Conservation (phyloP, 1,140 invertebrate species). For the Saxidomus purpurata region DNA sequence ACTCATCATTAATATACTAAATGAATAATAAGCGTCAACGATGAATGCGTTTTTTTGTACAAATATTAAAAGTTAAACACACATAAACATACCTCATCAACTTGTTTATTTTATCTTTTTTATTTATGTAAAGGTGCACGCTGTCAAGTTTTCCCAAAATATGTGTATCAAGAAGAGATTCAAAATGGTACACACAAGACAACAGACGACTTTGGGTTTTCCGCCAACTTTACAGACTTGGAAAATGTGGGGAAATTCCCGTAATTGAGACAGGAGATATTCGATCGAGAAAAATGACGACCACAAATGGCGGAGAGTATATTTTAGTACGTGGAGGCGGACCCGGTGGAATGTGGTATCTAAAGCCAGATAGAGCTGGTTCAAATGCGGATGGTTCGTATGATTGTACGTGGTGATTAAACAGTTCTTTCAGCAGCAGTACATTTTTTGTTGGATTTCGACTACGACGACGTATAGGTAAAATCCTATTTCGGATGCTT, state of each 20-base stretch:
- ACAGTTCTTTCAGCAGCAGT: neutral
- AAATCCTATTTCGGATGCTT: no score
- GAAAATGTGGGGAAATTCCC: slow-evolving; percentile 17
- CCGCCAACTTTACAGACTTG: slow-evolving; percentile 16
- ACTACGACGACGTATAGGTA: neutral
- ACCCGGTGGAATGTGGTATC: neutral
- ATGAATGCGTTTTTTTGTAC: no score
- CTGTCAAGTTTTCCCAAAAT: slow-evolving; percentile 24
- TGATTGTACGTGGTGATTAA: neutral
- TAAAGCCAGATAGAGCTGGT: neutral
- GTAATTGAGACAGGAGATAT: neutral
- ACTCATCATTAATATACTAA: no score
- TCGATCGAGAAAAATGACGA: slow-evolving; percentile 4
- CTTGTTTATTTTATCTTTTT: neutral
- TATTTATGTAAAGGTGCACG: neutral
- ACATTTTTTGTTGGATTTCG: neutral
- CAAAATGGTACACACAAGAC: slow-evolving; percentile 49
- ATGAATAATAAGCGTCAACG: no score
- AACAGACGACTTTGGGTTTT: slow-evolving; percentile 60
- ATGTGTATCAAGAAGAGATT: neutral
- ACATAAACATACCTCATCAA: no score
- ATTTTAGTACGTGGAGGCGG: neutral
- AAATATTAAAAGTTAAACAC: no score
- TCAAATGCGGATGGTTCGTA: neutral
- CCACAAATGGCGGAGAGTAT: slow-evolving; percentile 8